Base-by-base conservation (phyloP, 2,888 invertebrate genomes). In the Erebia palarica region DNA sequence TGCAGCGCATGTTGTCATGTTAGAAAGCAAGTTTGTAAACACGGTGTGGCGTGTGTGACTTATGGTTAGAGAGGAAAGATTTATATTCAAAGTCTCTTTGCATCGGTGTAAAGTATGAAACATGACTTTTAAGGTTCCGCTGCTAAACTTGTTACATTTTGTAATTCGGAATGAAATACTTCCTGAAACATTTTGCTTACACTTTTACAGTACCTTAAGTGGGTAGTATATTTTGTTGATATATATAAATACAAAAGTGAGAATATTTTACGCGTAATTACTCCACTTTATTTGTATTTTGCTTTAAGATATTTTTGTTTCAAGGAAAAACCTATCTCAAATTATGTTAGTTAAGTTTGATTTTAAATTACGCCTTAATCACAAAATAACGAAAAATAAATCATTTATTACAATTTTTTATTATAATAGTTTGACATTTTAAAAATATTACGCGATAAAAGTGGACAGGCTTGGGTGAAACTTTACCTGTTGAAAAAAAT, bases 11-110 rank as follows among this genome's bases (percentile, higher is more conserved):
- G 78, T 74, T 78, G 81, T 80, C 81, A 79, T 78, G 78, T 80
- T 75, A 75, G 73, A 75, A 76, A 78, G 79, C 77, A 79, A 81
- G 78, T 81, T 80, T 77, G 81, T 81, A 82, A 82, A 80, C 81
- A 80, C 75, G 75, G 76, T 75, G 76, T 78, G 77, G 78, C 78
- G 74, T 77, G 76, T 78, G 77, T 81, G 80, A 80, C 79, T 81
- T 81, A 81, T 80, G 78, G 69, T 72, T 73, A 78, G 75, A 67
- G 74, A 75, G 75, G 72, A 66, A 69, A 76, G 79, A 79, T 80
- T 79, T 78, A 79, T 79, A 78, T 75, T 76, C 77, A 75, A 75
- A 77, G 75, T 76, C 75, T 74, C 75, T 76, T 75, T 74, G 73
- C 73, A 78, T 73, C 76, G 73, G 73, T 74, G 72, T 74, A 73